These are phyloP conservation scores for Nothoprocta pentlandii DNA, from an alignment of 2,113 vertebrate species.

Conservation along the genomic window DNA sequence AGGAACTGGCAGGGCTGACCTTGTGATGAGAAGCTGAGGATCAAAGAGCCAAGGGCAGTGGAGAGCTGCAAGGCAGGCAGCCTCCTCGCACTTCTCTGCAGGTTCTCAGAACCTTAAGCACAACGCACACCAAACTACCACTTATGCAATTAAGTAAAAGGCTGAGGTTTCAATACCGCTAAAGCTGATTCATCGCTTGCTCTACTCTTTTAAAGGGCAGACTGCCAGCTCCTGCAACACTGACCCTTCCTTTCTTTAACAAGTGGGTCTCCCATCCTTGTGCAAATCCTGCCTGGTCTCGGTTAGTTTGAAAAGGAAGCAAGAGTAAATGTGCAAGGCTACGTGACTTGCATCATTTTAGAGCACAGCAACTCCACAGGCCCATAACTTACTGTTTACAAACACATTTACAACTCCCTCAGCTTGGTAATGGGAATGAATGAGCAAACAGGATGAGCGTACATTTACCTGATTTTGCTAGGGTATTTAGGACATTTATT, in stretches of 20 bases:
- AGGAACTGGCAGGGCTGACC: neutral
- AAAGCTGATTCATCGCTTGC: neutral
- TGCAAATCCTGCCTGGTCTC: neutral
- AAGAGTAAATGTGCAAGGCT: neutral
- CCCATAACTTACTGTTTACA: slow-evolving; percentile 30
- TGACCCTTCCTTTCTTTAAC: neutral
- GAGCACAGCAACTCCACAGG: neutral
- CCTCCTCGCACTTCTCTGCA: neutral
- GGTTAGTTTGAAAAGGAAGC: neutral
- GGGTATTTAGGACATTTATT: neutral
- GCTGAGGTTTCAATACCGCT: neutral
- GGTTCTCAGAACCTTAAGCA: neutral
- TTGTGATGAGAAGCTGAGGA: neutral
- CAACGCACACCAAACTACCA: neutral
- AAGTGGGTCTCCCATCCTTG: neutral
- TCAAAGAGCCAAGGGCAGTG: neutral
- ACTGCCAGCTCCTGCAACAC: neutral
- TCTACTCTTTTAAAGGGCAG: neutral
- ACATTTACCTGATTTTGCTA: neutral
- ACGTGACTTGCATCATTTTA: neutral
- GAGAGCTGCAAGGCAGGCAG: neutral
- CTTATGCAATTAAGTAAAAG: neutral
- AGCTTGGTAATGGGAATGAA: neutral
- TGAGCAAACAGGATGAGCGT: neutral
- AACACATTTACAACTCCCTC: slow-evolving; percentile 8